Base-by-base conservation (phyloP, 2,888 invertebrate genomes). In the Acutogordius australiensis region DNA sequence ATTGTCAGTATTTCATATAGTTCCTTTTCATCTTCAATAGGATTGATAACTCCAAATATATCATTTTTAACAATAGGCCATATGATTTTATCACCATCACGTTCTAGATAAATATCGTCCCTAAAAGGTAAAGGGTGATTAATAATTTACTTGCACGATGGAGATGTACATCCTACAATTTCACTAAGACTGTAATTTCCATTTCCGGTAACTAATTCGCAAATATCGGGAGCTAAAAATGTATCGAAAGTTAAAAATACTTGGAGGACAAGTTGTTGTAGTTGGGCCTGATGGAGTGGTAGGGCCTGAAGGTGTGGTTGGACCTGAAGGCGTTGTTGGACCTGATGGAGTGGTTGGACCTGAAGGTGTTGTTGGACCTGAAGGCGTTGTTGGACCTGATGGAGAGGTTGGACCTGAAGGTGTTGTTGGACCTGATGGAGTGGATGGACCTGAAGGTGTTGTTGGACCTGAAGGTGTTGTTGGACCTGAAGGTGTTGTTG, bases 101-200 rank as follows among this genome's bases (percentile, higher is more conserved):
- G 51, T 51, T 51, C 51, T 4, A 51, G 23, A 26, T 51, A 51
- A n/a, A 51, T 51, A 4, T 51, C 26, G 4, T 8, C 51, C 8
- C 51, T 51, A 51, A n/a, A 51, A n/a, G 23, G 4, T 51, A 51
- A n/a, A 51, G 8, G 4, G 23, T 4, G 26, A n/a, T n/a, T 51
- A 51, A n/a, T n/a, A n/a, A n/a, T 51, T 21, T 51, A 51, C 51
- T 51, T 51, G 51, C 51, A 51, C 8, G 51, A 51, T 51, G 23
- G 51, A 8, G 51, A 51, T 8, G 51, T 51, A 23, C 51, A 51
- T n/a, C 4, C 23, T 8, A 51, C 23, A n/a, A 51, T n/a, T n/a
- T 51, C 51, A 21, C n/a, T 23, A n/a, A 51, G 26, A 51, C 51
- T 51, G 23, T 51, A 51, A 51, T 51, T 51, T 8, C 51, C 51